Percentiles rank a stretch among this genome's conserved stretches.
These are phyloP conservation scores for Clusia tigrina DNA, from an alignment of 2,888 invertebrate species.

Conservation along the genomic window DNA sequence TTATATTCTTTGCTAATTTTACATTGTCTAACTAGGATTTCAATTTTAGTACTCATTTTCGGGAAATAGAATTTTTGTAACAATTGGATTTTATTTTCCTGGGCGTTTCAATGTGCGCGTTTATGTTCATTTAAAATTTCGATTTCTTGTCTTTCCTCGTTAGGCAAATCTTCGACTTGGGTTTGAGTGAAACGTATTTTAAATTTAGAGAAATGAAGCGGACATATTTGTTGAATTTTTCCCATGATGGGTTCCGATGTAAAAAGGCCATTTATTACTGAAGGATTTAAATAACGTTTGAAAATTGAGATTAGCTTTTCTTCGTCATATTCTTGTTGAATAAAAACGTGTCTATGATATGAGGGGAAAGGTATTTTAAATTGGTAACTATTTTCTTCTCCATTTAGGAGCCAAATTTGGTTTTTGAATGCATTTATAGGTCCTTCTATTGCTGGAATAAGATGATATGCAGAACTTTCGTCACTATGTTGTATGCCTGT, in stretches of 20 bases:
- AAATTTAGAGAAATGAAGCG: background rate
- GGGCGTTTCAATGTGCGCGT: background rate
- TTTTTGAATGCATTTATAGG: no score
- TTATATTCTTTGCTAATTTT: background rate
- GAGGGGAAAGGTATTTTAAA: background rate
- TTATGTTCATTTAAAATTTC: background rate
- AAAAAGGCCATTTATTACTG: background rate
- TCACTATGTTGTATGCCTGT: constrained; percentile 9
- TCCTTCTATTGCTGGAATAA: no score
- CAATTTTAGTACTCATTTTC: background rate
- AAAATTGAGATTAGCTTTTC: background rate
- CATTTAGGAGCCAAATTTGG: constrained; percentile 19
- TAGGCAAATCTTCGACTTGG: background rate
- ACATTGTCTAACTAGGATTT: background rate
- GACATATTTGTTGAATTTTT: background rate
- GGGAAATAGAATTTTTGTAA: background rate
- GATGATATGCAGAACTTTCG: constrained; percentile 17
- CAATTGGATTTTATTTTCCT: constrained; percentile 2
- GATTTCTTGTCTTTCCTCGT: background rate
- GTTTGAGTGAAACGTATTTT: constrained; percentile 2
- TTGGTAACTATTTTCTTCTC: constrained; percentile 11
- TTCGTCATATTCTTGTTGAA: background rate
- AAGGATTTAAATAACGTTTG: background rate
- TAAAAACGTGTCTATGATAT: background rate
- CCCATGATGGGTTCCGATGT: background rate